Conservation (phyloP, 1,140 invertebrate genomes). For the Drosophila rufa region DNA sequence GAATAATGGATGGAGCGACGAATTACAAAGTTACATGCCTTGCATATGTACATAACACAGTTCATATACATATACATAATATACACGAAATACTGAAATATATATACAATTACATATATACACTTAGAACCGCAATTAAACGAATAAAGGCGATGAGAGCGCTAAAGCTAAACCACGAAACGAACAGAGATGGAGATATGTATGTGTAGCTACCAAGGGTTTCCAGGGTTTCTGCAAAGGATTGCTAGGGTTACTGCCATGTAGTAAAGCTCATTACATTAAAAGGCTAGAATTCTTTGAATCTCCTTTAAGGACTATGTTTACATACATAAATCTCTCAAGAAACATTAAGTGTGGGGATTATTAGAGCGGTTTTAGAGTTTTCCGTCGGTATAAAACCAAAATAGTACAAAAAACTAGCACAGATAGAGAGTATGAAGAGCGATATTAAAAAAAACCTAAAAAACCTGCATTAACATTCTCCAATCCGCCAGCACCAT, state of each 20-base stretch:
- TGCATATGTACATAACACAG: slow-evolving; percentile 63
- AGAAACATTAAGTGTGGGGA: no score
- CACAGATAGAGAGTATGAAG: no score
- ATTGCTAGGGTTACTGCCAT: not conserved
- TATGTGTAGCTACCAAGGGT: not conserved
- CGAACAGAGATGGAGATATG: not conserved
- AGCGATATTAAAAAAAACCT: no score
- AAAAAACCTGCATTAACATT: no score
- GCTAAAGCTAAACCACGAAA: slow-evolving; percentile 33
- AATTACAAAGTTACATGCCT: slow-evolving; percentile 61
- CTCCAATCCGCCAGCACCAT: not conserved
- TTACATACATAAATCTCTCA: no score
- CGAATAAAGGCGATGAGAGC: slow-evolving; percentile 45
- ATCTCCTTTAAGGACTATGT: no score
- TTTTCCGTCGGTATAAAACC: no score
- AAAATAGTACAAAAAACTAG: no score
- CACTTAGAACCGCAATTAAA: slow-evolving; percentile 48
- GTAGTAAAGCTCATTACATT: not conserved
- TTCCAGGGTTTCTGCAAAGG: not conserved
- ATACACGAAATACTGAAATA: slow-evolving; percentile 55
- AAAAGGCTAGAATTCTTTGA: no score
- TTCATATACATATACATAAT: slow-evolving; percentile 55
- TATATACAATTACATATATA: slow-evolving; percentile 40
- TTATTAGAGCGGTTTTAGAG: no score
- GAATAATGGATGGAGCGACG: slow-evolving; percentile 1